These are phyloP conservation scores for Bombus superbus DNA, from an alignment of 1,140 invertebrate species.

Conservation along the genomic window DNA sequence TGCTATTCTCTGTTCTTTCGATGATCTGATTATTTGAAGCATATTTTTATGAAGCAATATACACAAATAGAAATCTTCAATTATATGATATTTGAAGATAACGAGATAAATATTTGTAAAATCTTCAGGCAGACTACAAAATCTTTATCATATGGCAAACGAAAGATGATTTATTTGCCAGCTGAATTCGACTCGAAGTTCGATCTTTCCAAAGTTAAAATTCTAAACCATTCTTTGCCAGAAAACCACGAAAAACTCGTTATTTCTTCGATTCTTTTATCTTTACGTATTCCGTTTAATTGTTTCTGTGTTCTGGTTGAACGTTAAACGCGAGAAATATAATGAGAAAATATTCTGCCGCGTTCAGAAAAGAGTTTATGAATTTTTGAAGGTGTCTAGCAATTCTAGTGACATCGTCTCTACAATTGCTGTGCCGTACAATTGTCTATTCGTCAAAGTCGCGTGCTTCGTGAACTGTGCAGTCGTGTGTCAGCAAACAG, in stretches of 20 bases:
- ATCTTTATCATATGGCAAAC: too few species aligned
- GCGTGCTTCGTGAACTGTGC: background rate
- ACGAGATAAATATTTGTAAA: background rate
- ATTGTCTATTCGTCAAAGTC: background rate
- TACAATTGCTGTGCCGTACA: background rate
- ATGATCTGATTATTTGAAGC: too few species aligned
- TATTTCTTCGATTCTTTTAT: background rate
- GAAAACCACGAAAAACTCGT: background rate
- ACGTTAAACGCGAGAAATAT: background rate
- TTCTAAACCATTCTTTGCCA: background rate
- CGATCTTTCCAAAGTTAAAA: too few species aligned
- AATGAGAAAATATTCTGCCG: background rate
- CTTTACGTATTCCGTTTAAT: background rate
- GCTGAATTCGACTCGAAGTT: too few species aligned
- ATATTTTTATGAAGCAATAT: background rate
- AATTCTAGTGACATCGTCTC: background rate
- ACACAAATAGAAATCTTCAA: background rate
- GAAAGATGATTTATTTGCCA: background rate
- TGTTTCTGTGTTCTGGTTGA: background rate
- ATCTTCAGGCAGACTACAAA: background rate
- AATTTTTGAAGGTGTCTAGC: background rate
- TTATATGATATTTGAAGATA: background rate
- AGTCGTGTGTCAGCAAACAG: background rate
- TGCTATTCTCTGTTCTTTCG: too few species aligned
- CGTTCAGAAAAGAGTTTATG: background rate